phyloP scores from a whole-genome alignment of 2,113 vertebrate species.

The Microtus richardsoni region DNA sequence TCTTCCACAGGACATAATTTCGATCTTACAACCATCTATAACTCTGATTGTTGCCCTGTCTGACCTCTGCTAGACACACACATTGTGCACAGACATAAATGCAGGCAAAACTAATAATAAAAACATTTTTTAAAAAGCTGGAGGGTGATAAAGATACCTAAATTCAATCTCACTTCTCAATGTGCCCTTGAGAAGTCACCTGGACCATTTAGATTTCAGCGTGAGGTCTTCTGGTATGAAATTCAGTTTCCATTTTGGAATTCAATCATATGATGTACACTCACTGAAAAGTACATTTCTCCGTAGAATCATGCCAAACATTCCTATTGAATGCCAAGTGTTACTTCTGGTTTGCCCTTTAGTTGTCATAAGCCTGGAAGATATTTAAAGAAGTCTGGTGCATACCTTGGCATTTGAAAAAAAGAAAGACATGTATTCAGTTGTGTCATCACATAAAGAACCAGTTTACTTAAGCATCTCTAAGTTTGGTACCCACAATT shows the following conservation, averaged over 20 bases:
- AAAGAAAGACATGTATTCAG: background rate
- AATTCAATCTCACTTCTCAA: background rate
- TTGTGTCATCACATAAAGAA: background rate
- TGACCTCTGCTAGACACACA: background rate
- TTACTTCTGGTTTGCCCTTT: background rate
- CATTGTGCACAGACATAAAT: background rate
- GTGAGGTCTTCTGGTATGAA: background rate
- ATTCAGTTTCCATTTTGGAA: background rate
- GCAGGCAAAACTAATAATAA: background rate
- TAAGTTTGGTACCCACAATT: background rate
- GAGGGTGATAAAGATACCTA: background rate
- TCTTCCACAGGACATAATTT: background rate
- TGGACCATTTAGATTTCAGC: background rate
- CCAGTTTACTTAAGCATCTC: background rate
- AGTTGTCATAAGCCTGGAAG: background rate
- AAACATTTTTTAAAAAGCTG: background rate
- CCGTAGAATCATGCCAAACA: background rate
- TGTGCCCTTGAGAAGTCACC: background rate
- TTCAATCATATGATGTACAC: background rate
- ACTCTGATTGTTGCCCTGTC: background rate
- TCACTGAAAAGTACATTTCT: background rate
- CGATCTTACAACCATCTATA: background rate
- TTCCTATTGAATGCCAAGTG: background rate
- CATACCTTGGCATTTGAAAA: background rate
- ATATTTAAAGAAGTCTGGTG: background rate